Base-by-base conservation (phyloP, 2,888 invertebrate species). In the Rhagophthalmus giganteus region DNA sequence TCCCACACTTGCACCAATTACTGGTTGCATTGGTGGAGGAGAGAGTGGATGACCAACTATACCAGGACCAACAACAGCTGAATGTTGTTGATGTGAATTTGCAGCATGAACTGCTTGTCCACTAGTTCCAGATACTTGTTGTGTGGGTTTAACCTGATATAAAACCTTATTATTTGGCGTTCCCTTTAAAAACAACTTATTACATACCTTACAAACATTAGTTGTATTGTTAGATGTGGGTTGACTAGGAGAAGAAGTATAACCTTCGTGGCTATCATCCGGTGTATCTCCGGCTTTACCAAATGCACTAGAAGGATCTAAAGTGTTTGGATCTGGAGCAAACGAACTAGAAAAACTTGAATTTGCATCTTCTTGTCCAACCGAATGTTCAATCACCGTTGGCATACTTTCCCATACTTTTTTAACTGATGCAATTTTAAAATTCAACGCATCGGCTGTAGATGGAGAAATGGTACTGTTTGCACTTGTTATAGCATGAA, bases 341-440 rank as follows among this genome's bases (percentile, higher is more conserved):
- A 78, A 79, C 2, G 77, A 73, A 10, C 74, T 73, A 0, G 74
- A 57, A 54, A 71, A 69, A 50, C 60, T 70, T 35, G 62, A 63
- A 55, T 53, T 69, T 45, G 49, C 57, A 46, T 73, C 74, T 71
- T 83, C 76, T 71, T 79, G 75, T 12, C 64, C 63, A 63, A 76
- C 63, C 13, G 47, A 42, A 59, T 80, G 80, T 65, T 86, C 86
- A 11, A 81, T 81, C 10, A 84, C 85, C 1, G 85, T 82, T 9
- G 85, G 84, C 85, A 85, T 86, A 57, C 73, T 81, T 67, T 91
- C 90, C 90, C 90, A 91, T 10, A 88, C 88, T 57, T 89, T 91
- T 75, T 95, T 95, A 31, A 94, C 94, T 57, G 93, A 91, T 25
- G 93, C 93, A 63, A 95, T 94, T 78, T 95, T 95, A 77, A 91